Conservation (phyloP, 2,888 invertebrate genomes). For the Drosophila hawaiiensis region DNA sequence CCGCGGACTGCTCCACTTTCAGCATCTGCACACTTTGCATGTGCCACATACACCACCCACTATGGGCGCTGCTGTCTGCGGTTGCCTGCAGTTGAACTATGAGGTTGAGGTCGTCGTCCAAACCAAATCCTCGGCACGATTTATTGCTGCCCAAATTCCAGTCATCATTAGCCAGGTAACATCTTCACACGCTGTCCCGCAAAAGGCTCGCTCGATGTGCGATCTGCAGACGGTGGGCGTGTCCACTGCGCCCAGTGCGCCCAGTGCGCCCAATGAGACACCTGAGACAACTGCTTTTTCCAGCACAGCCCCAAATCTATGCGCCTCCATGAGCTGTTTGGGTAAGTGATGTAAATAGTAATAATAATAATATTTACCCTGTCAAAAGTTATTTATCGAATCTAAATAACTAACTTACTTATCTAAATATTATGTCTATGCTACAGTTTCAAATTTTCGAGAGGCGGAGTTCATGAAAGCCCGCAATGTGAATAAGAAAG, state of each 20-base stretch:
- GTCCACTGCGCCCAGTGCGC: conserved; percentile 45
- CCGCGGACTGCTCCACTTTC: conserved; percentile 51
- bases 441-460: conserved; percentile 67
- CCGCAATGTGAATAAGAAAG: conserved; percentile 72
- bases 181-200: conserved; percentile 2
- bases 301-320: conserved; percentile 33
- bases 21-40: conserved; percentile 70
- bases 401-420: no score
- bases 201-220: conserved; percentile 7
- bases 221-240: conserved; percentile 25
- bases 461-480: conserved; percentile 79
- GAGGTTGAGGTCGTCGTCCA: conserved; percentile 76
- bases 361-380: no score
- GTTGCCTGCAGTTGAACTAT: conserved; percentile 76
- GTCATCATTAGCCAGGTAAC: conserved; percentile 62
- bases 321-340: conserved; percentile 61
- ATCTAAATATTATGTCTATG: background rate
- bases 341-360: conserved; percentile 49
- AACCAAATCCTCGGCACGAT: conserved; percentile 57
- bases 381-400: no score
- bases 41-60: conserved; percentile 72
- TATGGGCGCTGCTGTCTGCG: conserved; percentile 55
- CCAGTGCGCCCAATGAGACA: conserved; percentile 46
- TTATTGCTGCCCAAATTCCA: conserved; percentile 63
- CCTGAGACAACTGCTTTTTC: conserved; percentile 25